These are phyloP conservation scores for Echinops telfairi DNA, from an alignment of 2,113 vertebrate species.

Conservation along the genomic window DNA sequence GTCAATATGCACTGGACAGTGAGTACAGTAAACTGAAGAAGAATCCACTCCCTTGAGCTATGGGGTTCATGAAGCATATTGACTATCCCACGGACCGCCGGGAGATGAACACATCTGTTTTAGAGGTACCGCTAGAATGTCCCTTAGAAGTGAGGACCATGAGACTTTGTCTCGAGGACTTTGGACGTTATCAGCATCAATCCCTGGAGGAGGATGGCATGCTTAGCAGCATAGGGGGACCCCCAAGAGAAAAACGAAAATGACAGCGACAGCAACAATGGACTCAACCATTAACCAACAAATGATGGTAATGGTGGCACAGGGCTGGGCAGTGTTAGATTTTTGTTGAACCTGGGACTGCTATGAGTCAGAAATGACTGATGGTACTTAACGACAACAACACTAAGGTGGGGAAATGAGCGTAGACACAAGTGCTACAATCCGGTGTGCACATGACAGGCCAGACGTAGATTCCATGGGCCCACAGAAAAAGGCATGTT, in stretches of 20 bases:
- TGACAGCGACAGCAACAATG: background rate
- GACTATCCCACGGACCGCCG: background rate
- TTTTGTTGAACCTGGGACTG: background rate
- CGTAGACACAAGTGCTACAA: background rate
- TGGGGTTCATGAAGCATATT: background rate
- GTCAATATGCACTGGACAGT: background rate
- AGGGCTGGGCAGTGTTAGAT: background rate
- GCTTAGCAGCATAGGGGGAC: background rate
- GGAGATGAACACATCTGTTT: background rate
- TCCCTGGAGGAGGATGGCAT: background rate
- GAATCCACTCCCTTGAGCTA: background rate
- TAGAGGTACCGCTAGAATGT: background rate
- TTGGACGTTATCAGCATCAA: background rate
- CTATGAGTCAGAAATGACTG: background rate
- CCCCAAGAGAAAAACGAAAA: background rate
- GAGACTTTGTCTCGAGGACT: background rate
- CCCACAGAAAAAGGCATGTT: accelerated
- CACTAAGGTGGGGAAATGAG: background rate
- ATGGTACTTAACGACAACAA: background rate
- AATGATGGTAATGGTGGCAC: background rate
- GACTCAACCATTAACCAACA: background rate
- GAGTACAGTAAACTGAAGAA: background rate
- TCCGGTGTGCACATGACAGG: accelerated
- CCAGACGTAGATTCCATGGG: background rate
- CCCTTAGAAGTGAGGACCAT: background rate